phyloP scores from a whole-genome alignment of 2,797 vertebrate genomes.

The Neopelma chrysocephalum region DNA sequence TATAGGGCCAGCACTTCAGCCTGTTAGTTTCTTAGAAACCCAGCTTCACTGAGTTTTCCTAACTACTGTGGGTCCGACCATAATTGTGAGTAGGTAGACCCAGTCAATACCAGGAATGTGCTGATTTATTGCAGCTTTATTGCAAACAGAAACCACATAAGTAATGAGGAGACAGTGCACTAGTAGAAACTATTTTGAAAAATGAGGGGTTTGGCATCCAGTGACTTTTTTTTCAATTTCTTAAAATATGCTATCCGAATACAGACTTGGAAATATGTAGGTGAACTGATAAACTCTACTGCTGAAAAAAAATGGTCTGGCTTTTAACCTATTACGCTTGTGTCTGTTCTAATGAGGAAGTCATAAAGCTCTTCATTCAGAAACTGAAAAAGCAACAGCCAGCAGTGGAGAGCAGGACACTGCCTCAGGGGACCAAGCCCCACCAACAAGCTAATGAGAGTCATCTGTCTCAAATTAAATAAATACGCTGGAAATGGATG shows the following conservation, averaged over 20 bases:
- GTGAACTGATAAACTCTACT: not conserved
- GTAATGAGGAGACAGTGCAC: not conserved
- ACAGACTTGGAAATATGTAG: not conserved
- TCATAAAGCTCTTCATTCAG: not conserved
- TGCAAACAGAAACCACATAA: not conserved
- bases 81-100: not conserved
- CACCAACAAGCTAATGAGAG: not conserved
- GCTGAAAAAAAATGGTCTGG: not conserved
- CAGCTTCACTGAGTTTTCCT: not conserved
- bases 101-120: not conserved
- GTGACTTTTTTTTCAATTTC: not conserved
- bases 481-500: not conserved
- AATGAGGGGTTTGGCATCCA: not conserved
- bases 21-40: not conserved
- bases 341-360: not conserved
- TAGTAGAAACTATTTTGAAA: not conserved
- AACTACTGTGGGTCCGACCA: not conserved
- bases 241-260: not conserved
- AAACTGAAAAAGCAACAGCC: not conserved
- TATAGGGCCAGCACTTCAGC: not conserved
- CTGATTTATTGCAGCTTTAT: not conserved
- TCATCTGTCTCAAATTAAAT: slow-evolving; percentile 14
- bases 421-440: not conserved
- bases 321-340: not conserved
- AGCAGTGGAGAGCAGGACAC: not conserved